Evolutionary conservation across 2,113 vertebrate genomes (phyloP).

Genomic region (Dipodomys stephensi): DNA sequence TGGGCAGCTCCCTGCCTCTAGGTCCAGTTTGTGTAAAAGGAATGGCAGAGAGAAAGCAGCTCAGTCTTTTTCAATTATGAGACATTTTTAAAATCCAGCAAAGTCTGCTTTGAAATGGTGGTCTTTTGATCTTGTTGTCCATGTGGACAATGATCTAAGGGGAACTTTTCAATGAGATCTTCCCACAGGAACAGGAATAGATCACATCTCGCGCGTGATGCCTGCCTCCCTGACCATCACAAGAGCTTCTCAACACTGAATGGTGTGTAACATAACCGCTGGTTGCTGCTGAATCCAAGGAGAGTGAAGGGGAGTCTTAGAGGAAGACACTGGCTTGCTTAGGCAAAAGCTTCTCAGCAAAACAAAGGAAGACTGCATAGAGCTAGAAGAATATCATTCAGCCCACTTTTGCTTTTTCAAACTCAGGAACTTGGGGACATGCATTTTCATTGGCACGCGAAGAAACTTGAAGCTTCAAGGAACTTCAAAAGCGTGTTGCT

Average conservation of each 20-base stretch:
- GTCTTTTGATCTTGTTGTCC: slow-evolving; percentile 73
- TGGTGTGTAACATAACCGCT: slow-evolving; percentile 53
- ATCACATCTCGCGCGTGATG: slow-evolving; percentile 3
- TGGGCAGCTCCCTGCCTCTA: slow-evolving; percentile 72
- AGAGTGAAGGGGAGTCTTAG: slow-evolving; percentile 55
- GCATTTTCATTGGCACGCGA: background rate
- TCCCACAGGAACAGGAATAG: background rate
- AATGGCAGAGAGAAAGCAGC: slow-evolving; percentile 66
- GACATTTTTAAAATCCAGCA: background rate
- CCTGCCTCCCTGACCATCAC: background rate
- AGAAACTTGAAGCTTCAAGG: background rate
- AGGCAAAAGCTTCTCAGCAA: slow-evolving; percentile 50
- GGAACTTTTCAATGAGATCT: slow-evolving; percentile 54
- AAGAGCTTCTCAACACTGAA: slow-evolving; percentile 41
- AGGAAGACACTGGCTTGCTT: slow-evolving; percentile 43
- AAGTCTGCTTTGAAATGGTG: slow-evolving; percentile 63
- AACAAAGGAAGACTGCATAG: background rate
- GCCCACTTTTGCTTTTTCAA: slow-evolving; percentile 46
- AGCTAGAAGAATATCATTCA: background rate
- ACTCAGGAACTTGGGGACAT: background rate
- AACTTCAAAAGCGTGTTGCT: background rate
- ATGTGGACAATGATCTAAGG: slow-evolving; percentile 47
- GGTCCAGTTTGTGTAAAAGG: slow-evolving; percentile 76
- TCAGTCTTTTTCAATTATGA: slow-evolving; percentile 81
- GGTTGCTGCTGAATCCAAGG: slow-evolving; percentile 31